Conservation (phyloP, 2,888 invertebrate species). For the Schizotus pectinicornis region DNA sequence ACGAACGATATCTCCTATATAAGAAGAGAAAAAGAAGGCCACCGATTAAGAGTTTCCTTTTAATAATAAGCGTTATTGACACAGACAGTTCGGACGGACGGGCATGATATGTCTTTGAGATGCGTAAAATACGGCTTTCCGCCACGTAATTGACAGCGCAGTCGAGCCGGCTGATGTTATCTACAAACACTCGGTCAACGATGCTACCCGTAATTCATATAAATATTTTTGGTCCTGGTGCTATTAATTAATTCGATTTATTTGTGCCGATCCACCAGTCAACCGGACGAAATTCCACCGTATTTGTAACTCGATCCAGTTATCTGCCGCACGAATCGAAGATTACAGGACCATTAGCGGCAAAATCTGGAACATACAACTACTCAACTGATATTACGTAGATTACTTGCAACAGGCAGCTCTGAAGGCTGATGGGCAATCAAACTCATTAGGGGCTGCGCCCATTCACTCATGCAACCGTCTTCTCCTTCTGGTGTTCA, state of each 20-base stretch:
- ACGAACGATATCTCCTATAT: constrained; percentile 1
- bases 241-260: constrained; percentile 41
- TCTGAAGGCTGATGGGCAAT: too few relatives aligned
- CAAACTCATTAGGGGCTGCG: too few relatives aligned
- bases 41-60: constrained; percentile 18
- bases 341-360: too few relatives aligned
- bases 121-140: constrained; percentile 6
- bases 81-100: constrained; percentile 15
- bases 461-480: too few relatives aligned
- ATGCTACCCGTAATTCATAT: constrained; percentile 45
- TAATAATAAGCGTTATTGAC: constrained; percentile 22
- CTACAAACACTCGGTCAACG: constrained; percentile 38
- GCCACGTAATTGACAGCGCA: constrained; percentile 42
- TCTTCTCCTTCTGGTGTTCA: too few relatives aligned
- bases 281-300: neutral
- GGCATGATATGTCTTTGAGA: constrained; percentile 15
- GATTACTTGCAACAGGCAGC: too few relatives aligned
- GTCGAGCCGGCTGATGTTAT: constrained; percentile 44
- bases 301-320: too few relatives aligned
- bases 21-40: constrained; percentile 12
- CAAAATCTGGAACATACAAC: too few relatives aligned
- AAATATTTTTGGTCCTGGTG: constrained; percentile 46
- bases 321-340: too few relatives aligned
- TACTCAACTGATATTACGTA: too few relatives aligned
- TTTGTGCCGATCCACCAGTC: constrained; percentile 2